Base-by-base conservation (phyloP, 2,113 vertebrate genomes). In the Myiagra hebetior region DNA sequence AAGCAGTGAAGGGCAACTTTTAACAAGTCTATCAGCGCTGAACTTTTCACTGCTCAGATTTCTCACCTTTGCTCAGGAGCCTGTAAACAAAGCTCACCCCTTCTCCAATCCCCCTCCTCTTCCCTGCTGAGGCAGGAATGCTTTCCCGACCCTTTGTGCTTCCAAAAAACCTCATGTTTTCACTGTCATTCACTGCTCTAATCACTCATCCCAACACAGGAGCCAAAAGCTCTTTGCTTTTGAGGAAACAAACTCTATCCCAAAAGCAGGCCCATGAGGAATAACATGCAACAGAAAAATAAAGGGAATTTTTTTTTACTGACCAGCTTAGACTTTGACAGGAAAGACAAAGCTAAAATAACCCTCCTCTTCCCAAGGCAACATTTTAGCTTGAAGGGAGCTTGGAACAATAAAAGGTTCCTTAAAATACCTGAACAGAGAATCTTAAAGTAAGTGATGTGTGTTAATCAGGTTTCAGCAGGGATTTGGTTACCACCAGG, bases 1-100 rank as follows among this genome's bases (percentile, higher is more conserved):
- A 59, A 97, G 91, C 92, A 93, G 80, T 78, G 76, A 96, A 95
- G 93, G 80, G 88, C 91, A 96, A 78, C 86, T 96, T 92, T 33
- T 84, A 87, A 67, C 86, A 64, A 91, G 91, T 85, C 69, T 91
- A 7, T 85, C 33, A 14, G 2, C 14, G 68, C 64, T 92, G 93
- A 96, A 96, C 95, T 97, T 96, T 60, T 84, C 73, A 13, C n/a
- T 72, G 68, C 64, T 96, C 50, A 5, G 10, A 46, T 8, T 87
- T 15, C 55, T 31, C 92, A 68, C 83, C 95, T 96, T 39, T 70
- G 59, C 68, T 81, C 90, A 77, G 82, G 49, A 88, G 52, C 37
- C 91, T 82, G 49, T 56, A 49, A 92, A 70, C 41, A 77, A 63
- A 85, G 53, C 39, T 68, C 9, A 56, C 8, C 41, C 31, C 30